A percentile compares a stretch with the other conserved stretches of the same genome.
Evolutionary conservation across 2,113 vertebrate species (phyloP).

Genomic region (Syrmaticus mikado): DNA sequence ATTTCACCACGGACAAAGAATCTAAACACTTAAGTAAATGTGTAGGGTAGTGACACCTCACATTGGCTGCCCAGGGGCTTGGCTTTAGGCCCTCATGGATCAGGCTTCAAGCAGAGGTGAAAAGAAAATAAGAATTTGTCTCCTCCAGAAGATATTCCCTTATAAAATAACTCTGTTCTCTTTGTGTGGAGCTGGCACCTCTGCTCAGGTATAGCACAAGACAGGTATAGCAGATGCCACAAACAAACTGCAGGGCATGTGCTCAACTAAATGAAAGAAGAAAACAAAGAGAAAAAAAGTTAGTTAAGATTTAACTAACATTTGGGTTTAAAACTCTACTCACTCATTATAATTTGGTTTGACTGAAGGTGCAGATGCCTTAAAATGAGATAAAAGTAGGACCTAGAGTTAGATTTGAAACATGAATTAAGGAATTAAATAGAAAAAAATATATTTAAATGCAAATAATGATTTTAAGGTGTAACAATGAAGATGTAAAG

Average conservation of each 20-base stretch:
- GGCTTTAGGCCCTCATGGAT: not conserved
- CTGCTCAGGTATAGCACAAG: not conserved
- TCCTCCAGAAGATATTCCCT: not conserved
- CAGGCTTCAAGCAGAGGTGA: not conserved
- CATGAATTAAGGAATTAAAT: not conserved
- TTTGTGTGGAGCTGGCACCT: not conserved
- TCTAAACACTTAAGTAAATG: not conserved
- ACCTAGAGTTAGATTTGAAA: not conserved
- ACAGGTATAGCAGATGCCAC: not conserved
- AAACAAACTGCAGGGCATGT: not conserved
- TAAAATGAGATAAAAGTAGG: not conserved
- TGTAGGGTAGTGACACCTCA: not conserved
- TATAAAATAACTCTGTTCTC: not conserved
- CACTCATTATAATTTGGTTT: not conserved
- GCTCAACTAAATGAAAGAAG: not conserved
- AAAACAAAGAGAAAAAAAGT: rapidly evolving
- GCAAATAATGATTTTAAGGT: not conserved
- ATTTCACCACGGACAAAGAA: not conserved
- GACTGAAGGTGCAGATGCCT: not conserved
- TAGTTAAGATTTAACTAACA: not conserved
- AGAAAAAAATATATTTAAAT: not conserved
- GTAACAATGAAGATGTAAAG: not conserved
- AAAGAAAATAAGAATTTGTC: not conserved
- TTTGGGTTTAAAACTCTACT: not conserved
- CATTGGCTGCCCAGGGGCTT: not conserved